phyloP scores from a whole-genome alignment of 2,888 invertebrate genomes.

The Thereva nobilitata region DNA sequence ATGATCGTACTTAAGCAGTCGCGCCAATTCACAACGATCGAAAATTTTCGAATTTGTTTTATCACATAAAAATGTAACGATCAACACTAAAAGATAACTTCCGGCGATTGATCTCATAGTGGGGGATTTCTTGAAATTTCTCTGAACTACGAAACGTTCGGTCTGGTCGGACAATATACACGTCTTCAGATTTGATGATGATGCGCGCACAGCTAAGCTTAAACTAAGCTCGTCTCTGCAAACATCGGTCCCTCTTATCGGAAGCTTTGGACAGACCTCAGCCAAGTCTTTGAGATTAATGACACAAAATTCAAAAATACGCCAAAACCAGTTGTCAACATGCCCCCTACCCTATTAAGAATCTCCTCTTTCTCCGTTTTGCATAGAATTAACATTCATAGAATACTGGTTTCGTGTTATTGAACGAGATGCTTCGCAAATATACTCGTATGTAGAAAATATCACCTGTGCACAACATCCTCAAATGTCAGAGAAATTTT shows the following conservation, averaged over 20 bases:
- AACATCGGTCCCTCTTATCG: slow-evolving; percentile 16
- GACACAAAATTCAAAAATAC: too few species aligned
- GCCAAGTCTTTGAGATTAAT: too few species aligned
- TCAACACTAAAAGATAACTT: background rate
- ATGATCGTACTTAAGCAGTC: slow-evolving; percentile 62
- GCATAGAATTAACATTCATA: too few species aligned
- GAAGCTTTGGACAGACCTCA: slow-evolving; percentile 8
- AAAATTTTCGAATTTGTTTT: slow-evolving; percentile 59
- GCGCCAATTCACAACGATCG: slow-evolving; percentile 72
- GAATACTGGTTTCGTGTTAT: too few species aligned
- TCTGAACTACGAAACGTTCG: background rate
- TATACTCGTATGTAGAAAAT: too few species aligned
- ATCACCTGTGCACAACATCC: too few species aligned
- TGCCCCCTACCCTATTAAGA: too few species aligned
- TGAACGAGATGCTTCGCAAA: too few species aligned
- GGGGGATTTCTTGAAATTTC: background rate
- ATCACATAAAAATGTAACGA: slow-evolving; percentile 2
- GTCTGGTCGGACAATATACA: background rate
- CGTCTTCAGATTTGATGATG: slow-evolving; percentile 9
- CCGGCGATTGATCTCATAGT: slow-evolving; percentile 2
- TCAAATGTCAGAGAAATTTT: too few species aligned
- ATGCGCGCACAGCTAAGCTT: slow-evolving; percentile 12
- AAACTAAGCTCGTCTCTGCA: slow-evolving; percentile 15
- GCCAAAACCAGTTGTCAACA: slow-evolving; percentile 14
- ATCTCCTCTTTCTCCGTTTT: too few species aligned